Percentiles rank a stretch among this genome's conserved stretches.
Evolutionary conservation across 1,140 invertebrate genomes (phyloP).

Genomic region (Tetraneura akinire): DNA sequence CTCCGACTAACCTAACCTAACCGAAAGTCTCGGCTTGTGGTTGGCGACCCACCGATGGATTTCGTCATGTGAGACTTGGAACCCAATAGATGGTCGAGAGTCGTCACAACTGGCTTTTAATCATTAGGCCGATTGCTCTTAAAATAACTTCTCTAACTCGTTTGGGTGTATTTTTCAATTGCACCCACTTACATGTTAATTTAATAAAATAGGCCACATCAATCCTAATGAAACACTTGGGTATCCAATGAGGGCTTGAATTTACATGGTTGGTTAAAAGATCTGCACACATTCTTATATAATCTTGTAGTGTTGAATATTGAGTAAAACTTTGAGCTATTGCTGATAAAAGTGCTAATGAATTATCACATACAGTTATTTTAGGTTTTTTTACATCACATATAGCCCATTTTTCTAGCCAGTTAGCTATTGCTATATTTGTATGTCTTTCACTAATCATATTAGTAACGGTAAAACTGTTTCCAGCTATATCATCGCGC

Average conservation of each 20-base stretch:
- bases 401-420: not conserved
- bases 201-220: not conserved
- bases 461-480: not conserved
- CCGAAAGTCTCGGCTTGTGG: too few relatives aligned
- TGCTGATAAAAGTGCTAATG: constrained; percentile 1
- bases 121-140: not conserved
- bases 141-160: constrained; percentile 2
- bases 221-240: not conserved
- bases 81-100: too few relatives aligned
- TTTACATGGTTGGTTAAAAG: not conserved
- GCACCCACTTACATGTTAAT: not conserved
- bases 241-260: not conserved
- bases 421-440: not conserved
- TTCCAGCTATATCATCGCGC: not conserved
- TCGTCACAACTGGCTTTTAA: constrained; percentile 5
- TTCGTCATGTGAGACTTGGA: too few relatives aligned
- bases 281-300: not conserved
- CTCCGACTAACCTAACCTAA: too few relatives aligned
- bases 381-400: not conserved
- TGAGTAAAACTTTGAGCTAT: not conserved
- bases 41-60: too few relatives aligned
- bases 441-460: constrained; percentile 16
- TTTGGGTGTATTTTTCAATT: not conserved
- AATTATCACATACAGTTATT: not conserved
- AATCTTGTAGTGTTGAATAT: constrained; percentile 6